These are phyloP conservation scores for Neoscelio sp. DNA, from an alignment of 2,888 invertebrate genomes.

Conservation along the genomic window DNA sequence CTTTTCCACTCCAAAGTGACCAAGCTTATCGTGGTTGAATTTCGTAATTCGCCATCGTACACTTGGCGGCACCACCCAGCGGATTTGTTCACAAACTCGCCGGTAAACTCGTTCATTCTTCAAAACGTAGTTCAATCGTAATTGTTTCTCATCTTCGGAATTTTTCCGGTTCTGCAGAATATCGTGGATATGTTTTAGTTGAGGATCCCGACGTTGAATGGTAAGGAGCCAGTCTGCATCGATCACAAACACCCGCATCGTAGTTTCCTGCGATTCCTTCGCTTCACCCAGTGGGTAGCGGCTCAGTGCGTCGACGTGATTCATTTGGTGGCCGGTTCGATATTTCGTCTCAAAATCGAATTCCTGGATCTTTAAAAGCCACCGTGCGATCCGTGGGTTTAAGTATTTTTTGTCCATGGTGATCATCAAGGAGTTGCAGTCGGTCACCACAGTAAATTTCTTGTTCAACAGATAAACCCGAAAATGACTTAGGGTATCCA, in stretches of 20 bases:
- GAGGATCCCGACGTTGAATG: conserved; percentile 5
- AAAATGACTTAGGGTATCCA: conserved; percentile 78
- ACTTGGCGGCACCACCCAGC: conserved; percentile 9
- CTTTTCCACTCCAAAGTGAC: too few relatives aligned
- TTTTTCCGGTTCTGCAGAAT: background rate
- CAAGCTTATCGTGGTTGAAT: too few relatives aligned
- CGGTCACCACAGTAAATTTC: conserved; percentile 18
- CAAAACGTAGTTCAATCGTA: background rate
- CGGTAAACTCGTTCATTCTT: conserved; percentile 5
- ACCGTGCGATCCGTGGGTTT: background rate
- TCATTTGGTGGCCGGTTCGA: background rate
- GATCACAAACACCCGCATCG: background rate
- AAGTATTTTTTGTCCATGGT: conserved; percentile 10
- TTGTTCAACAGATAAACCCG: conserved; percentile 72
- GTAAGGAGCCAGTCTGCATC: conserved; percentile 21
- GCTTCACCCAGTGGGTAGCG: background rate
- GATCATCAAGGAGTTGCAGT: conserved; percentile 13
- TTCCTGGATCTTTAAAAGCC: conserved; percentile 12
- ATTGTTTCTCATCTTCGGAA: background rate
- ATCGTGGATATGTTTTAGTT: background rate
- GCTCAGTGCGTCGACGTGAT: conserved; percentile 1
- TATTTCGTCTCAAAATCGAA: conserved; percentile 11
- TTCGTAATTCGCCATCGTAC: too few relatives aligned
- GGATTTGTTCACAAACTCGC: background rate
- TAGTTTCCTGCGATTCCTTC: background rate